Percentiles rank a stretch among this genome's conserved stretches.
Evolutionary conservation across 2,888 invertebrate genomes (phyloP).

Genomic region (Brachyptera putata): DNA sequence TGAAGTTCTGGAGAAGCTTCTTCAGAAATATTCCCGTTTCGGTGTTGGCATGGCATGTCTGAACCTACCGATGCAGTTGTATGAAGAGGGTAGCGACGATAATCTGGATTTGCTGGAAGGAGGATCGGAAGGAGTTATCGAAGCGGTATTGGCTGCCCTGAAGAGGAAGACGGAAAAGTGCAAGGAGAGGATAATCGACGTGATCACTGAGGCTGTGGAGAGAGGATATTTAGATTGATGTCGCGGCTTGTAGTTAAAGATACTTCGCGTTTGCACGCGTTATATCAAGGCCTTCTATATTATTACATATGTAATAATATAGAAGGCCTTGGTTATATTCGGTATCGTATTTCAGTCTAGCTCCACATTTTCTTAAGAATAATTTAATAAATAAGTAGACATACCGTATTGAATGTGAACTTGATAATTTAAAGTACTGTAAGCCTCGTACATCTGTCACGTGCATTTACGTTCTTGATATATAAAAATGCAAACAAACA

Average conservation of each 20-base stretch:
- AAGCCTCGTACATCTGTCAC: too few species aligned
- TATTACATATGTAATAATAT: too few species aligned
- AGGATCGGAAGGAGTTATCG: neutral
- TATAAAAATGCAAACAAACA: too few species aligned
- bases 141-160: neutral
- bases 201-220: constrained; percentile 19
- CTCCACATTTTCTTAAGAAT: too few species aligned
- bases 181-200: constrained; percentile 18
- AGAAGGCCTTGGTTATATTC: too few species aligned
- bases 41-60: constrained; percentile 13
- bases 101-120: neutral
- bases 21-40: constrained; percentile 9
- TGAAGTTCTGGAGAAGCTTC: constrained; percentile 37
- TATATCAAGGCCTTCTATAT: too few species aligned
- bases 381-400: too few species aligned
- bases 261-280: neutral
- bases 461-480: too few species aligned
- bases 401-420: too few species aligned
- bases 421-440: too few species aligned
- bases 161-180: neutral
- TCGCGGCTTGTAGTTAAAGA: neutral
- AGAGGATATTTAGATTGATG: constrained; percentile 17
- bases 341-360: too few species aligned
- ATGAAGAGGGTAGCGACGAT: neutral
- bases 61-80: constrained; percentile 13